Percentiles rank a stretch among this genome's conserved stretches.
These are phyloP conservation scores for Raphicerus campestris DNA, from an alignment of 2,113 vertebrate species.

Conservation along the genomic window DNA sequence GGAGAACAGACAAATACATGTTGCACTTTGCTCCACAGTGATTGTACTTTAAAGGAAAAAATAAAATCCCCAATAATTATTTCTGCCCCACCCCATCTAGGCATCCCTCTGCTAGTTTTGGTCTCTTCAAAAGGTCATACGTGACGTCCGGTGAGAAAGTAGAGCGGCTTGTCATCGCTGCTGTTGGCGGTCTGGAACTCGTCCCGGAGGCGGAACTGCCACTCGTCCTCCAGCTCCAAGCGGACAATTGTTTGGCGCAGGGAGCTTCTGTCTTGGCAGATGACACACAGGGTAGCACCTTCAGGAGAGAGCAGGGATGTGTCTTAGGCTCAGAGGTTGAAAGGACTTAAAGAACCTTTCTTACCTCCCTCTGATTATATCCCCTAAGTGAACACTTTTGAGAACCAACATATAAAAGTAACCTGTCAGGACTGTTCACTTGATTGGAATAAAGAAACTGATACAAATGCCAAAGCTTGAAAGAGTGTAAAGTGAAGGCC, in stretches of 20 bases:
- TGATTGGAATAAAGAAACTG: not conserved
- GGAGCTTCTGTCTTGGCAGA: conserved; percentile 97
- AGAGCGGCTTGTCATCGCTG: conserved; percentile 95
- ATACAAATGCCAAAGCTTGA: not conserved
- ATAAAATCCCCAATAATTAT: conserved; percentile 31
- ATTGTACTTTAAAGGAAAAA: conserved; percentile 81
- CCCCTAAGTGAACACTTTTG: not conserved
- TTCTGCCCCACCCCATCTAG: conserved; percentile 3
- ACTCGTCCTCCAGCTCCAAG: conserved; percentile 96
- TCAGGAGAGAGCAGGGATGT: not conserved
- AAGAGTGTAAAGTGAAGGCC: not conserved
- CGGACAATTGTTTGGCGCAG: conserved; percentile 96
- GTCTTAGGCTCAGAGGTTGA: not conserved
- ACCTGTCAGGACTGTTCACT: not conserved
- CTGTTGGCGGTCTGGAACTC: conserved; percentile 99
- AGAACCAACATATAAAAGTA: not conserved
- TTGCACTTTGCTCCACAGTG: conserved; percentile 86
- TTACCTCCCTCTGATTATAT: not conserved
- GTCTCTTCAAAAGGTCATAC: conserved; percentile 79
- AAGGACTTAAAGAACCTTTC: not conserved
- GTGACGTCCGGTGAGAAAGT: conserved; percentile 96
- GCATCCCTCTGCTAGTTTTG: not conserved
- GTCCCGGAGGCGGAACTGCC: conserved; percentile 97
- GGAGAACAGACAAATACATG: conserved; percentile 74
- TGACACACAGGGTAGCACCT: conserved; percentile 98